phyloP scores from a whole-genome alignment of 2,113 vertebrate species.

The Urocynchramus pylzowi region DNA sequence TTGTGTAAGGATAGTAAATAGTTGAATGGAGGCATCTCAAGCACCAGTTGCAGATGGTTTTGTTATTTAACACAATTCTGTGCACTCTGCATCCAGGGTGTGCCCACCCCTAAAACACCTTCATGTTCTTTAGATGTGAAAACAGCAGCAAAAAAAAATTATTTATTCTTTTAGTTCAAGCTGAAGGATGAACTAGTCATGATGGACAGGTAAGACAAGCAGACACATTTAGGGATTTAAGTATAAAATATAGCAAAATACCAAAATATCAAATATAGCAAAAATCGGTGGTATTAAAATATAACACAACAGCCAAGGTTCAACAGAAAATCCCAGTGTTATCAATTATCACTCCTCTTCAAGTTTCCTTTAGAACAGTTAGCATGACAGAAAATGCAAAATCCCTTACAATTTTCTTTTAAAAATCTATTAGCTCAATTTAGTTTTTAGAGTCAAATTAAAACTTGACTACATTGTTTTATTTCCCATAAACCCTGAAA shows the following conservation, averaged over 20 bases:
- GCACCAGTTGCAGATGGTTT: not conserved
- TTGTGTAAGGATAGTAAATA: not conserved
- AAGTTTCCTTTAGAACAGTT: not conserved
- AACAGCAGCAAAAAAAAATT: not conserved
- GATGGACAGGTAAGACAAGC: not conserved
- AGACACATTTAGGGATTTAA: not conserved
- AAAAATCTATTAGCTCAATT: not conserved
- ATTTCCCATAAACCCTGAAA: not conserved
- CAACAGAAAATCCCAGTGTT: not conserved
- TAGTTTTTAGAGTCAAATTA: not conserved
- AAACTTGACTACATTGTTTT: not conserved
- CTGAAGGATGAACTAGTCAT: not conserved
- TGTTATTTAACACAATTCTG: not conserved
- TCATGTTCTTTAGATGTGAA: not conserved
- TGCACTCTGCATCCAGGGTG: not conserved
- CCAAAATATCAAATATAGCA: not conserved
- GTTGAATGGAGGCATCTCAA: not conserved
- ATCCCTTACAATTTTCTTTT: not conserved
- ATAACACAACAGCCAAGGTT: not conserved
- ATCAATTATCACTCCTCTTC: not conserved
- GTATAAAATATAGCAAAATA: not conserved
- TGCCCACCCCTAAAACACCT: not conserved
- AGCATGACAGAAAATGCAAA: not conserved
- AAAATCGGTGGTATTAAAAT: not conserved
- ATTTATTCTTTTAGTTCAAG: not conserved